These are phyloP conservation scores for Prosopocoilus inquinatus DNA, from an alignment of 2,888 invertebrate genomes.

Conservation along the genomic window DNA sequence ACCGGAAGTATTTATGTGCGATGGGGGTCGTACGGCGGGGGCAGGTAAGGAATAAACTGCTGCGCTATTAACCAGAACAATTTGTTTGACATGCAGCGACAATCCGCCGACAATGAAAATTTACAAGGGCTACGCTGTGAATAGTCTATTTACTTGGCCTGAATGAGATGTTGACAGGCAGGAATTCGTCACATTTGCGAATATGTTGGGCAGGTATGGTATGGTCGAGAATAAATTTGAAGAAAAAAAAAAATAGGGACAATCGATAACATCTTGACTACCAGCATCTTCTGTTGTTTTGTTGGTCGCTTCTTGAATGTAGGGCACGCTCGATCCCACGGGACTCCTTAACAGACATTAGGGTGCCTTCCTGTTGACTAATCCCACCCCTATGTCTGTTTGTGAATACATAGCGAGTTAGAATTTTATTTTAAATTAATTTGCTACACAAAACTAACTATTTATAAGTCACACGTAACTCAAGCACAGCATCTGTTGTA, in stretches of 20 bases:
- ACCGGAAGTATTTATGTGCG: neutral
- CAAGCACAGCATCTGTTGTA: no score
- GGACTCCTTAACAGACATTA: conserved; percentile 2
- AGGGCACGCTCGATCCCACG: conserved; percentile 7
- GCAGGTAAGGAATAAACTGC: conserved; percentile 1
- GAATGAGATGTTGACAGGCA: neutral
- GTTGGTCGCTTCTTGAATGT: conserved; percentile 2
- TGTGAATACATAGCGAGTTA: no score
- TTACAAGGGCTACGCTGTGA: neutral
- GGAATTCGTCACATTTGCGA: neutral
- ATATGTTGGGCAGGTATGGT: neutral
- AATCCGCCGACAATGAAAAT: neutral
- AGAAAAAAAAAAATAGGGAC: neutral
- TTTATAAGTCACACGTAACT: no score
- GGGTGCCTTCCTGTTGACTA: conserved; percentile 10
- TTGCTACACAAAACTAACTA: no score
- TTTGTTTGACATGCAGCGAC: conserved; percentile 1
- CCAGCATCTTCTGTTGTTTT: conserved; percentile 6
- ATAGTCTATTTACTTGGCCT: neutral
- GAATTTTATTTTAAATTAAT: no score
- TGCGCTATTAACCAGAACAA: conserved; percentile 1
- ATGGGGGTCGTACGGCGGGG: neutral
- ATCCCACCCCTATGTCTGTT: no score
- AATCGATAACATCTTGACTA: conserved; percentile 14
- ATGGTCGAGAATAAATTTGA: neutral